Conservation (phyloP, 2,797 vertebrate species). For the Melanotaenia trifasciata region DNA sequence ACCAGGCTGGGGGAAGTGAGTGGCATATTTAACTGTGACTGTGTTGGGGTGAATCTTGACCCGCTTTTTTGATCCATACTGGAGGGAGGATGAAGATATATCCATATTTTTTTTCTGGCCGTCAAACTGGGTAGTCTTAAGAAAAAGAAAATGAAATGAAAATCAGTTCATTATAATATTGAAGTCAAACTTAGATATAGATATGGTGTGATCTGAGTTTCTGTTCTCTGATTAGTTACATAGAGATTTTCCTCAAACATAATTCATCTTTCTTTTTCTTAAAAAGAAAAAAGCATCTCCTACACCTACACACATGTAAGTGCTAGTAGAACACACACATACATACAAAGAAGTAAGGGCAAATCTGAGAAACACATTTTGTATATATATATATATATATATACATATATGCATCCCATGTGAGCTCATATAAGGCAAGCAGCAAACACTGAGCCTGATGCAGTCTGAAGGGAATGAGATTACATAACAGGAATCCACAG, state of each 20-base stretch:
- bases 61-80: conserved; percentile 91
- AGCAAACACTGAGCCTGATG: conserved; percentile 81
- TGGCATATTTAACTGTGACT: conserved; percentile 95
- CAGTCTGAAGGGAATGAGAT: conserved; percentile 80
- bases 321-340: background rate
- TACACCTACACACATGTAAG: conserved; percentile 1
- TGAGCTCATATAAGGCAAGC: conserved; percentile 65
- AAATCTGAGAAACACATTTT: background rate
- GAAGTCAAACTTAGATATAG: background rate
- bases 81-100: conserved; percentile 83
- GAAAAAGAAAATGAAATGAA: conserved; percentile 34
- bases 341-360: background rate
- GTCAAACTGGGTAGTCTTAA: conserved; percentile 58
- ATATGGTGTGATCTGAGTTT: background rate
- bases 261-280: conserved; percentile 8
- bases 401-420: conserved; percentile 43
- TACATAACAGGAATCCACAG: conserved; percentile 79
- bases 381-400: conserved; percentile 57
- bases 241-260: conserved; percentile 48
- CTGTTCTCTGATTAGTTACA: conserved; percentile 10
- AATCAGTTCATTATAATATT: conserved; percentile 5
- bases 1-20: conserved; percentile 95
- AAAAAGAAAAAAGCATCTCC: background rate
- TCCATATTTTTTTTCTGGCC: conserved; percentile 86
- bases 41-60: conserved; percentile 98